These are phyloP conservation scores for Zelostemma sp. DNA, from an alignment of 1,140 invertebrate species.

Conservation along the genomic window DNA sequence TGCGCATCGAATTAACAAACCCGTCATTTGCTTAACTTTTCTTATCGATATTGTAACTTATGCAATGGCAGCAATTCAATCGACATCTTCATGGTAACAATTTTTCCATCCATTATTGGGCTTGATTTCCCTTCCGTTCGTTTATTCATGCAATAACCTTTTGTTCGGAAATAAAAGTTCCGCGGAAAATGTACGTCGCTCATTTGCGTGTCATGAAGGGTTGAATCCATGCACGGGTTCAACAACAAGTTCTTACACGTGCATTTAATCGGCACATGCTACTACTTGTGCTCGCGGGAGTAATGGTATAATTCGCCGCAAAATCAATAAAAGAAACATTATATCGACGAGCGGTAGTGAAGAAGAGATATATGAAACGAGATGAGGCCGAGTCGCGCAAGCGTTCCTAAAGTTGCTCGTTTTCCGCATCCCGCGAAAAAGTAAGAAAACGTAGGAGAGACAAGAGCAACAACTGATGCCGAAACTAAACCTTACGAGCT, in stretches of 20 bases:
- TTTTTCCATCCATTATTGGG: too few species aligned
- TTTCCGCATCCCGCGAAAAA: slow-evolving; percentile 47
- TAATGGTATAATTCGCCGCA: slow-evolving; percentile 68
- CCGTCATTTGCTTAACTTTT: too few species aligned
- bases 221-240: too few species aligned
- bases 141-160: too few species aligned
- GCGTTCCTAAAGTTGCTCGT: slow-evolving; percentile 61
- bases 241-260: not conserved
- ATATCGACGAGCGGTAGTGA: slow-evolving; percentile 66
- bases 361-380: slow-evolving; percentile 63
- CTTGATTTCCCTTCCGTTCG: too few species aligned
- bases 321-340: slow-evolving; percentile 73
- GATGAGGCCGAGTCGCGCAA: slow-evolving; percentile 67
- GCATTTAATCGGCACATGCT: slow-evolving; percentile 41
- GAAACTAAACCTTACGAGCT: too few species aligned
- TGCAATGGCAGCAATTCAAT: too few species aligned
- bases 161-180: not conserved
- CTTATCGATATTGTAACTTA: too few species aligned
- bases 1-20: too few species aligned
- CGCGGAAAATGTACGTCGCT: not conserved
- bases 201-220: not conserved
- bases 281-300: slow-evolving; percentile 46
- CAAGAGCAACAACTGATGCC: slow-evolving; percentile 58
- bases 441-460: slow-evolving; percentile 51
- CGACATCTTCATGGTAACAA: too few species aligned